Evolutionary conservation across 2,888 invertebrate genomes (phyloP).

Genomic region (Erpobdella octoculata): DNA sequence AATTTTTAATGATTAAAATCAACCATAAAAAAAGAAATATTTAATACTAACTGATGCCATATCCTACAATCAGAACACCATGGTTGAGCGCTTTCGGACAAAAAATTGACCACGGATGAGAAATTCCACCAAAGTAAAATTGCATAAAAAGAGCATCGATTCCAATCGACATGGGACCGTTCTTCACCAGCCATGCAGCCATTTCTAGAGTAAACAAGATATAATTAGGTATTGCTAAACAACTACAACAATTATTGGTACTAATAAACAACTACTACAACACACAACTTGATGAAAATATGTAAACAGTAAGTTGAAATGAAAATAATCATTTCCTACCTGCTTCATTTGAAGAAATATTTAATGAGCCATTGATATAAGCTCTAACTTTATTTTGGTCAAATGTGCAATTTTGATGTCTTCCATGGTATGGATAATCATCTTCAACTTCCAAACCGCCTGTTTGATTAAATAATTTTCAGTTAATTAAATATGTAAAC

Average conservation of each 20-base stretch:
- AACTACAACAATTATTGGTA: too few species aligned
- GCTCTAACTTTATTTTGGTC: constrained; percentile 65
- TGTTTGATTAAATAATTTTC: too few species aligned
- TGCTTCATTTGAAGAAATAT: constrained; percentile 76
- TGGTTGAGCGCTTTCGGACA: constrained; percentile 77
- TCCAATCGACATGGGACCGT: constrained; percentile 89
- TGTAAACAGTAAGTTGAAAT: not conserved
- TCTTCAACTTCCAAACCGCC: constrained; percentile 74
- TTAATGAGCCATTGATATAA: constrained; percentile 64
- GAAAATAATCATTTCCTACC: constrained; percentile 44
- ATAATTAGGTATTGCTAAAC: too few species aligned
- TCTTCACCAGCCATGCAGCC: constrained; percentile 76
- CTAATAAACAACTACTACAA: too few species aligned
- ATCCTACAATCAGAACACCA: constrained; percentile 91
- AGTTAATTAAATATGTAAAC: too few species aligned
- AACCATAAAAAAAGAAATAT: not conserved
- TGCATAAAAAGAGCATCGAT: constrained; percentile 91
- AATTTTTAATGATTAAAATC: not conserved
- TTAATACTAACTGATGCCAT: constrained; percentile 60
- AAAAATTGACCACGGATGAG: constrained; percentile 78
- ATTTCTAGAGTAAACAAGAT: too few species aligned
- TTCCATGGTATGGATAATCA: constrained; percentile 84
- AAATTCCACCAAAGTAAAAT: constrained; percentile 87
- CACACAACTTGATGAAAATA: too few species aligned
- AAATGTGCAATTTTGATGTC: constrained; percentile 70